A percentile compares a stretch with the other conserved stretches of the same genome.
Conservation (phyloP, 2,888 invertebrate species). For the Diplolepis rosae region DNA sequence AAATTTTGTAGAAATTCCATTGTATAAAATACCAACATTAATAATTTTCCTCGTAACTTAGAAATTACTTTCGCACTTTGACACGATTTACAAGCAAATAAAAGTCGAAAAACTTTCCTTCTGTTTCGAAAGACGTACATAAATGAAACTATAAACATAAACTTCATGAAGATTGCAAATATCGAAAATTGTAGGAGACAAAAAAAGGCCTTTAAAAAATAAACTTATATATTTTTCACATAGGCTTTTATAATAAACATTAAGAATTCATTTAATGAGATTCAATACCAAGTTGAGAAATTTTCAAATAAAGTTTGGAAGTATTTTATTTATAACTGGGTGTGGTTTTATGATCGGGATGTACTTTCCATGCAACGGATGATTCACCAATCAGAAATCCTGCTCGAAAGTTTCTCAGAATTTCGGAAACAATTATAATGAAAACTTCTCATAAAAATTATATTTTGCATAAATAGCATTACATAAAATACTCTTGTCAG, state of each 20-base stretch:
- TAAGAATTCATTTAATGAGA: too few species aligned
- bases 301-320: conserved; percentile 16
- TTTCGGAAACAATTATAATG: conserved; percentile 1
- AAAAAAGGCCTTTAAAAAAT: too few species aligned
- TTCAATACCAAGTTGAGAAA: conserved; percentile 1
- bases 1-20: too few species aligned
- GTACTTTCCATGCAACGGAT: conserved; percentile 17
- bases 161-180: not conserved
- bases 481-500: too few species aligned
- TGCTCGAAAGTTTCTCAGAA: conserved; percentile 24
- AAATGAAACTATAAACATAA: not conserved
- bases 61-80: conserved; percentile 10
- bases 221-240: too few species aligned
- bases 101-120: conserved; percentile 22
- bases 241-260: not conserved
- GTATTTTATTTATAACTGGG: conserved; percentile 17
- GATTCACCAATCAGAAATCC: conserved; percentile 8
- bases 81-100: not conserved
- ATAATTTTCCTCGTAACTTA: not conserved
- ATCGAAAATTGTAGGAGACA: not conserved
- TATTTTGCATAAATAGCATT: too few species aligned
- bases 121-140: not conserved
- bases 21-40: too few species aligned
- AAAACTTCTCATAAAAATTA: too few species aligned
- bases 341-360: conserved; percentile 21